These are phyloP conservation scores for Lasioglossum villosulum DNA, from an alignment of 2,888 invertebrate species.

Conservation along the genomic window DNA sequence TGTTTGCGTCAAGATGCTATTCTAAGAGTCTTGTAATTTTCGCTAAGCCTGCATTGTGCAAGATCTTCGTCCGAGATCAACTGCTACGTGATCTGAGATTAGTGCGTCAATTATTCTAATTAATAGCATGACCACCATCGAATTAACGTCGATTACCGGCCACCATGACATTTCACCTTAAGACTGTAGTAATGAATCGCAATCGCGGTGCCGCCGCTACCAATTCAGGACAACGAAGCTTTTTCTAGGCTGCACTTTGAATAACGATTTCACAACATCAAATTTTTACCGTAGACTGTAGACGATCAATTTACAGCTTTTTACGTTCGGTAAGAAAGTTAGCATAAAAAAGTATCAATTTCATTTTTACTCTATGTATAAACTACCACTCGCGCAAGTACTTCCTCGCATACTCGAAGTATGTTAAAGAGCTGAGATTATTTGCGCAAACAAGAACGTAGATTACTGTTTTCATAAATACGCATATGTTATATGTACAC, in stretches of 20 bases:
- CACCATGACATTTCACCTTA: not conserved
- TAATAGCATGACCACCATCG: conserved; percentile 17
- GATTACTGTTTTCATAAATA: not conserved
- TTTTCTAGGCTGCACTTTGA: not conserved
- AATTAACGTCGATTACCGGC: conserved; percentile 28
- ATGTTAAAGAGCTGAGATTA: not conserved
- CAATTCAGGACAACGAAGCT: not conserved
- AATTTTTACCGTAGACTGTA: not conserved
- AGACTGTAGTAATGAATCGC: not conserved
- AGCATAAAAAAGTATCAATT: not conserved
- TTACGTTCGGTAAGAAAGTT: not conserved
- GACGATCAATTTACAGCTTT: not conserved
- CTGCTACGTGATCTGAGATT: conserved; percentile 26
- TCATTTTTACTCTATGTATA: too few relatives aligned
- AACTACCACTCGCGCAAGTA: too few relatives aligned
- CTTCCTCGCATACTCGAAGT: too few relatives aligned
- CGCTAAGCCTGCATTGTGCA: conserved; percentile 29
- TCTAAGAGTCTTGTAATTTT: conserved; percentile 18
- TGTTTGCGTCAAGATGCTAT: conserved; percentile 27
- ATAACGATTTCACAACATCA: not conserved
- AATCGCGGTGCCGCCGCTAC: not conserved
- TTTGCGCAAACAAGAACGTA: not conserved
- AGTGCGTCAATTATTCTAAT: conserved; percentile 37
- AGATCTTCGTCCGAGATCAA: conserved; percentile 31
- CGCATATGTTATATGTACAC: too few relatives aligned